These are phyloP conservation scores for Aphelocoma californica DNA, from an alignment of 2,797 vertebrate species.

Conservation along the genomic window DNA sequence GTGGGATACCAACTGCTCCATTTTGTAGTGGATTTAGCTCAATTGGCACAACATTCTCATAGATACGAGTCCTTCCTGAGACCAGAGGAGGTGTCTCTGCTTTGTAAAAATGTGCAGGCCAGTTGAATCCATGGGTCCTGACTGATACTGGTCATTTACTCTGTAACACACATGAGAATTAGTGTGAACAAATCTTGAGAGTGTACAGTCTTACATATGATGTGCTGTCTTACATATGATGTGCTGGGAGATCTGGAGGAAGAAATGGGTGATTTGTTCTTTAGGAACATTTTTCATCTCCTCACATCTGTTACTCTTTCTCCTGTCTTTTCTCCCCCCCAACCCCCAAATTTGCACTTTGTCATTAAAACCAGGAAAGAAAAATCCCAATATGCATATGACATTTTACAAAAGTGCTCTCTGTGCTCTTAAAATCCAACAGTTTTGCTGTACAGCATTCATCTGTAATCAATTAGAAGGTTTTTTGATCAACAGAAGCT, in stretches of 20 bases:
- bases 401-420: slow-evolving; percentile 66
- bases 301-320: slow-evolving; percentile 13
- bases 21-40: neutral
- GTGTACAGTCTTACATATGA: fast-evolving
- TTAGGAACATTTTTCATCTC: neutral
- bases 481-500: slow-evolving; percentile 65
- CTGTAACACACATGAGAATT: neutral
- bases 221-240: neutral
- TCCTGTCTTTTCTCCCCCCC: neutral
- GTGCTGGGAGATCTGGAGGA: neutral
- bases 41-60: neutral
- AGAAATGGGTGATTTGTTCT: neutral
- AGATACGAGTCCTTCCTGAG: neutral
- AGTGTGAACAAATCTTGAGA: neutral
- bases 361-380: slow-evolving; percentile 60
- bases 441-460: slow-evolving; percentile 5
- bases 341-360: slow-evolving; percentile 28
- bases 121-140: neutral
- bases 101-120: neutral
- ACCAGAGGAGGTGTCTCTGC: neutral
- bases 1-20: neutral
- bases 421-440: slow-evolving; percentile 62
- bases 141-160: neutral
- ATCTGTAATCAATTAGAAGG: slow-evolving; percentile 62
- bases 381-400: slow-evolving; percentile 54